Conservation (phyloP, 2,113 vertebrate species). For the Paratilapia polleni region DNA sequence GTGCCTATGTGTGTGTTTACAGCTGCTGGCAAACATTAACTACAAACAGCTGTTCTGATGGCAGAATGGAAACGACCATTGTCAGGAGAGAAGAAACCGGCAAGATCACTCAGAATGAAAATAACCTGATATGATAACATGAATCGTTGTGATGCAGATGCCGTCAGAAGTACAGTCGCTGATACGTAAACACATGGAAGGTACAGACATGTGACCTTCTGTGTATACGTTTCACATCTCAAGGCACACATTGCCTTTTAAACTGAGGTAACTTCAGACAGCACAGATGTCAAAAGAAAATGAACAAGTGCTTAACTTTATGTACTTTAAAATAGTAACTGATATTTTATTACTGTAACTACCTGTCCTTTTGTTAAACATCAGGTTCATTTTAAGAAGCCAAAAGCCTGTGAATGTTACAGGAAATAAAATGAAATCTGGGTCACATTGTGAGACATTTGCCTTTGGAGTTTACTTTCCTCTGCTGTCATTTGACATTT, state of each 20-base stretch:
- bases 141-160: neutral
- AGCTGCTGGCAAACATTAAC: conserved; percentile 23
- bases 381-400: conserved; percentile 27
- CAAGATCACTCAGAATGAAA: neutral
- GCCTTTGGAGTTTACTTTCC: conserved; percentile 28
- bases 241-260: neutral
- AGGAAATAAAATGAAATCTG: conserved; percentile 45
- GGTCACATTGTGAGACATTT: conserved; percentile 60
- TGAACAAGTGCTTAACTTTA: neutral
- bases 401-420: conserved; percentile 31
- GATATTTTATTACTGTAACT: conserved; percentile 9
- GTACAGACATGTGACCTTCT: neutral
- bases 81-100: neutral
- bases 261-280: neutral
- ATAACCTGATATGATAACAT: neutral
- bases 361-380: neutral
- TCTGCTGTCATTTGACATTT: neutral
- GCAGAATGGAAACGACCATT: conserved; percentile 6
- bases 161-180: neutral
- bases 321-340: conserved; percentile 14
- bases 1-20: neutral
- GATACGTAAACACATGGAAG: neutral
- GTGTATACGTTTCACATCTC: neutral
- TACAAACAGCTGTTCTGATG: conserved; percentile 1
- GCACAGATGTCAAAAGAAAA: neutral